Conservation (phyloP, 1,140 invertebrate genomes). For the Penaeus vannamei region DNA sequence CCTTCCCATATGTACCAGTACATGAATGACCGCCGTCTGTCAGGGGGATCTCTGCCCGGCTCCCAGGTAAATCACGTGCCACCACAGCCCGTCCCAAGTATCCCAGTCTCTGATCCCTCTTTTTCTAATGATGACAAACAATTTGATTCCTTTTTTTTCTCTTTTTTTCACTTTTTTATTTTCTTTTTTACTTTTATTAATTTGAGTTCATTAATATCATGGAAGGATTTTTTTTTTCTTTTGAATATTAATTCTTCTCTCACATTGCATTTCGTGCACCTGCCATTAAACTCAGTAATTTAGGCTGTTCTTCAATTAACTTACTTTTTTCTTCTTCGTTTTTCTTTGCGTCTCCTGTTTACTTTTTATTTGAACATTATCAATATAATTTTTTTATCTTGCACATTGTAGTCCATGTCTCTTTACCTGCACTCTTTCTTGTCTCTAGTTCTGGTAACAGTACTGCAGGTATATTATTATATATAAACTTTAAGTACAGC, state of each 20-base stretch:
- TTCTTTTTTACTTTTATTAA: background rate
- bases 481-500: too few species aligned
- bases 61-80: conserved; percentile 78
- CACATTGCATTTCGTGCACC: conserved; percentile 49
- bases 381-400: too few species aligned
- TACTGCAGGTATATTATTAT: too few species aligned
- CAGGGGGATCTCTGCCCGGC: conserved; percentile 81
- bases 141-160: background rate
- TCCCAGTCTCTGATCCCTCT: background rate
- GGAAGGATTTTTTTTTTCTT: background rate
- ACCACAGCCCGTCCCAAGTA: background rate
- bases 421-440: too few species aligned
- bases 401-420: too few species aligned
- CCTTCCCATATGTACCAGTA: conserved; percentile 87
- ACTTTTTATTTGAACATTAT: too few species aligned
- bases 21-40: conserved; percentile 75
- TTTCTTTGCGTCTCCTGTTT: background rate
- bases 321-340: conserved; percentile 29
- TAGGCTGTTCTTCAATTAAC: conserved; percentile 36
- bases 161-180: background rate
- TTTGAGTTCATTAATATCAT: background rate
- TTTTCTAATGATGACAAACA: background rate
- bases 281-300: conserved; percentile 35
- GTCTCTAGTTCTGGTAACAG: too few species aligned
- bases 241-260: conserved; percentile 7